Conservation (phyloP, 2,888 invertebrate genomes). For the Eupithecia exiguata region DNA sequence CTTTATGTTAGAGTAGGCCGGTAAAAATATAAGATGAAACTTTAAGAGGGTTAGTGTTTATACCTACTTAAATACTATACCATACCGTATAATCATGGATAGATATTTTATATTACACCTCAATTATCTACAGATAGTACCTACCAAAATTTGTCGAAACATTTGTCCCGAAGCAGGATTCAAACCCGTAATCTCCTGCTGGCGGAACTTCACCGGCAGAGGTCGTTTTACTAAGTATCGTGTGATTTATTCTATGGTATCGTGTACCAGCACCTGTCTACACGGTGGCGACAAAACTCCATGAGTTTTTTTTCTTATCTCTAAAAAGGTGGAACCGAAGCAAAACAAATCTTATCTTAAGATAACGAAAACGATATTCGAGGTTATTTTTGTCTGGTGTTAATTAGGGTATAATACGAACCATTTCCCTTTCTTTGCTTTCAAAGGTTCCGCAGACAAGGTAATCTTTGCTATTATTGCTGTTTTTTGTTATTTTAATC, state of each 20-base stretch:
- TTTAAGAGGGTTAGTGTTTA: too few relatives aligned
- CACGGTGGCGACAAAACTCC: conserved; percentile 60
- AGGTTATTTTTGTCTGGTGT: conserved; percentile 56
- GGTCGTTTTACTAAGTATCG: not conserved
- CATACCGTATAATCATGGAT: too few relatives aligned
- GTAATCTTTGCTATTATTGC: conserved; percentile 48
- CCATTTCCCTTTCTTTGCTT: conserved; percentile 50
- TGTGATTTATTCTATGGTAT: conserved; percentile 45
- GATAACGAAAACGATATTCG: conserved; percentile 53
- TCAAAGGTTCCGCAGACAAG: conserved; percentile 54
- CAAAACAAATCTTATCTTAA: conserved; percentile 69
- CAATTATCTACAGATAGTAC: too few relatives aligned
- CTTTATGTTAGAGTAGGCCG: too few relatives aligned
- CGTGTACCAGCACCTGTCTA: conserved; percentile 63
- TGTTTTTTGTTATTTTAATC: conserved; percentile 34
- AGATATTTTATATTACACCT: too few relatives aligned
- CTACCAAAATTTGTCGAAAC: too few relatives aligned
- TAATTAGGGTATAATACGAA: conserved; percentile 68
- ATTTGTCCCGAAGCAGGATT: too few relatives aligned
- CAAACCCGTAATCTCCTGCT: too few relatives aligned
- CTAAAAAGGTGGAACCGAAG: conserved; percentile 59
- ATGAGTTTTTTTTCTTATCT: conserved; percentile 58
- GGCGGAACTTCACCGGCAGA: too few relatives aligned
- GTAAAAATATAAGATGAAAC: too few relatives aligned
- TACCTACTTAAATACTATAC: too few relatives aligned